A percentile compares a stretch with the other conserved stretches of the same genome.
Evolutionary conservation across 2,797 vertebrate species (phyloP).

Genomic region (Semotilus atromaculatus): DNA sequence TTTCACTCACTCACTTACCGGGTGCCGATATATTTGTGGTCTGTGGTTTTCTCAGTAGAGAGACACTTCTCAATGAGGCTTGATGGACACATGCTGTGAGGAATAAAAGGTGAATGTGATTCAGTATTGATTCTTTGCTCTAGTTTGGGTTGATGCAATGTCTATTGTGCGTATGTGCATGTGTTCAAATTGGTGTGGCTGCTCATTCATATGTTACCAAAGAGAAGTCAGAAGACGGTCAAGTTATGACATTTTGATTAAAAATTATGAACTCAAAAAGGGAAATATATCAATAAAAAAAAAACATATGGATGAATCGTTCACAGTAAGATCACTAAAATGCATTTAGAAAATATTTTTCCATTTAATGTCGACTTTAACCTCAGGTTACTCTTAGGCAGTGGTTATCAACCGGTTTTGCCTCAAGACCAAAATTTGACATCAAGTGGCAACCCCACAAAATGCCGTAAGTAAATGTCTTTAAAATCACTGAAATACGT

Average conservation of each 20-base stretch:
- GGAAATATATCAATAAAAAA: neutral
- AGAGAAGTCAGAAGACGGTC: neutral
- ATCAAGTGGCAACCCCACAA: neutral
- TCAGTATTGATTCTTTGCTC: conserved; percentile 21
- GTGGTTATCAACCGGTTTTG: neutral
- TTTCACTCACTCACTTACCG: neutral
- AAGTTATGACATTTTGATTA: neutral
- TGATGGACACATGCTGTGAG: neutral
- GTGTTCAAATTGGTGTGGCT: neutral
- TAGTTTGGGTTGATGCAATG: neutral
- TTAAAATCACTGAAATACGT: neutral
- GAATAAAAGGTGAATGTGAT: conserved; percentile 33
- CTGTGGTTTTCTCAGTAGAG: conserved; percentile 20
- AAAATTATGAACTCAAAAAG: neutral
- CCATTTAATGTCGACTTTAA: neutral
- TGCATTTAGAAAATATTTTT: neutral
- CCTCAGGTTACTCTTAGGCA: neutral
- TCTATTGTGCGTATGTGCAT: too few species aligned
- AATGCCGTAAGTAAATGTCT: neutral
- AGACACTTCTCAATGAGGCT: conserved; percentile 11
- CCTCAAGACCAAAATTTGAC: neutral
- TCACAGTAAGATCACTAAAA: neutral
- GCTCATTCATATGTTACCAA: too few species aligned
- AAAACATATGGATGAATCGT: neutral
- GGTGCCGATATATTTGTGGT: neutral